Evolutionary conservation across 2,888 invertebrate genomes (phyloP).

Genomic region (Globia sparganii): DNA sequence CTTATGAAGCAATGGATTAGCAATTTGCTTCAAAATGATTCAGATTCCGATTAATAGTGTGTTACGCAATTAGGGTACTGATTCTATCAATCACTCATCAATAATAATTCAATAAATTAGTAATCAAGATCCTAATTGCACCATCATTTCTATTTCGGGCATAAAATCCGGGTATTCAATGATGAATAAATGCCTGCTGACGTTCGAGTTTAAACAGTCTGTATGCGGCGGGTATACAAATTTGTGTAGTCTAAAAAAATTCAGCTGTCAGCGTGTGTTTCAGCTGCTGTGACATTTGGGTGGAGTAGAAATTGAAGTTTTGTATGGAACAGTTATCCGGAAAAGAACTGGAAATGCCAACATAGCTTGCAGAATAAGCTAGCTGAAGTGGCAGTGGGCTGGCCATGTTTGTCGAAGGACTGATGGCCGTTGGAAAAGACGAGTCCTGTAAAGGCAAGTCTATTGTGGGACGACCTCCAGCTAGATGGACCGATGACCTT

Average conservation of each 20-base stretch:
- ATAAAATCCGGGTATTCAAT: too few species aligned
- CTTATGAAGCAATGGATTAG: too few species aligned
- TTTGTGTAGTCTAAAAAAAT: not conserved
- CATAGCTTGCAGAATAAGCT: not conserved
- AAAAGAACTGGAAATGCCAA: not conserved
- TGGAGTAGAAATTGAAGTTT: not conserved
- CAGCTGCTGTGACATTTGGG: too few species aligned
- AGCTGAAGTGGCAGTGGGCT: not conserved
- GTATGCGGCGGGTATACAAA: too few species aligned
- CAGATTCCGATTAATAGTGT: too few species aligned
- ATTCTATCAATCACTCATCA: slow-evolving; percentile 9
- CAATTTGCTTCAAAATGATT: too few species aligned
- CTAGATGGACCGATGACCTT: not conserved
- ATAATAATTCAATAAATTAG: slow-evolving; percentile 35
- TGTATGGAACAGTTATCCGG: not conserved
- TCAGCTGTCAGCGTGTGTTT: too few species aligned
- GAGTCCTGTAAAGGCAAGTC: not conserved
- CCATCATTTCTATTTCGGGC: not conserved
- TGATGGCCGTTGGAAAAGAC: not conserved
- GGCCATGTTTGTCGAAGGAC: not conserved
- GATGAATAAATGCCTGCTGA: not conserved
- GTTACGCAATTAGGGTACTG: too few species aligned
- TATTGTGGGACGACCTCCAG: too few species aligned
- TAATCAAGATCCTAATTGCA: slow-evolving; percentile 15
- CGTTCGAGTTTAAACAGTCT: not conserved